Conservation (phyloP, 2,797 vertebrate genomes). For the Premnoplex brunnescens region DNA sequence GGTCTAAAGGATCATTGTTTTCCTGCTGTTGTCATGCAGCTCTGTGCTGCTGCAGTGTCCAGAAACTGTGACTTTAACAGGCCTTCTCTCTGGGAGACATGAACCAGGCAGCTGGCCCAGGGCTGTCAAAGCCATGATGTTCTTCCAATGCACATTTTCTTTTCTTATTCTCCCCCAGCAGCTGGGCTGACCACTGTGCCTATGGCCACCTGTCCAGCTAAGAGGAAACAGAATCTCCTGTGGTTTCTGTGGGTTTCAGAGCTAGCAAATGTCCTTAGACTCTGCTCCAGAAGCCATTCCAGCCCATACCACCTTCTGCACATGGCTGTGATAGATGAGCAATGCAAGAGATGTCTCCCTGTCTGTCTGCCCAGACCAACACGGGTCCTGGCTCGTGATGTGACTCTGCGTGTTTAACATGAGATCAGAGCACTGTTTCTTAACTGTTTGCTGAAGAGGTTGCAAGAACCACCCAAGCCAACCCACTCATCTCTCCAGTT, state of each 20-base stretch:
- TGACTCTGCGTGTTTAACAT: not conserved
- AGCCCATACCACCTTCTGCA: not conserved
- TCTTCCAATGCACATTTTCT: not conserved
- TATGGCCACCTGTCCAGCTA: not conserved
- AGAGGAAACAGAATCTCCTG: not conserved
- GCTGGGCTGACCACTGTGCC: not conserved
- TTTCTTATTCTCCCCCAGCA: not conserved
- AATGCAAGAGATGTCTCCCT: accelerated
- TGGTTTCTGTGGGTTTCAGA: not conserved
- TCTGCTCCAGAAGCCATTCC: not conserved
- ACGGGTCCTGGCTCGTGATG: not conserved
- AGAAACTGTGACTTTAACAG: not conserved
- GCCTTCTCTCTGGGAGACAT: not conserved
- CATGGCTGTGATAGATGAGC: not conserved
- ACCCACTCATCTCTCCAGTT: not conserved
- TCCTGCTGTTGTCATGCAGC: not conserved
- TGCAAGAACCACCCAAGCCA: not conserved
- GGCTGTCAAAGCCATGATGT: not conserved
- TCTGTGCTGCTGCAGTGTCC: not conserved
- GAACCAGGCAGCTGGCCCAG: not conserved
- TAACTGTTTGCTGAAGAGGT: not conserved
- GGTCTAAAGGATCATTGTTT: not conserved
- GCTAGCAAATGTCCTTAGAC: not conserved
- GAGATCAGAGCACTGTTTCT: not conserved
- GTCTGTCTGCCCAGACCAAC: not conserved